phyloP scores from a whole-genome alignment of 2,113 vertebrate genomes.

The Alligator mississippiensis region DNA sequence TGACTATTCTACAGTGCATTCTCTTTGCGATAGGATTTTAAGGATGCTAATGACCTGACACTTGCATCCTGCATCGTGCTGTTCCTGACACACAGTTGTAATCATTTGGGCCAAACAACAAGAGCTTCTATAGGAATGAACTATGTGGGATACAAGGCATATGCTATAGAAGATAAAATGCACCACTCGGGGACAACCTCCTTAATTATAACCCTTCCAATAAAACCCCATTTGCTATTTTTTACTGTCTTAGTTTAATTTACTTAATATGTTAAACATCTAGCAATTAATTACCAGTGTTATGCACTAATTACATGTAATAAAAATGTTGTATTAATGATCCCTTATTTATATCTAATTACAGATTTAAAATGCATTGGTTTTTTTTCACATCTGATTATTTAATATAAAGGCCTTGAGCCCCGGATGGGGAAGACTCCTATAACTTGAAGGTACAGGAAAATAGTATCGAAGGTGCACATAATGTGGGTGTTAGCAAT shows the following conservation, averaged over 20 bases:
- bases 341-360: slow-evolving; percentile 54
- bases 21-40: neutral
- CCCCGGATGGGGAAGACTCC: neutral
- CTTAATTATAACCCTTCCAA: neutral
- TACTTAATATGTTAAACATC: slow-evolving; percentile 4
- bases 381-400: slow-evolving; percentile 38
- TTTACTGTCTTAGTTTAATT: slow-evolving; percentile 1
- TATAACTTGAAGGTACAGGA: neutral
- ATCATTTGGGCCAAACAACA: neutral
- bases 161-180: neutral
- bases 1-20: neutral
- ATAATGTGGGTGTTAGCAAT: neutral
- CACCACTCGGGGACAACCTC: neutral
- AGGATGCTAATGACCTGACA: neutral
- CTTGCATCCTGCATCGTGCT: neutral
- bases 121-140: neutral
- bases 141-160: neutral
- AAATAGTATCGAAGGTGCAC: slow-evolving; percentile 7
- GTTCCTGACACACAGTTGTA: neutral
- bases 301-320: slow-evolving; percentile 6
- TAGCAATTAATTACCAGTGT: slow-evolving; percentile 34
- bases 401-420: slow-evolving; percentile 7
- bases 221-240: neutral
- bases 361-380: slow-evolving; percentile 40
- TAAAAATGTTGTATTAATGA: slow-evolving; percentile 38